phyloP scores from a whole-genome alignment of 2,888 invertebrate species.

The Andrena dorsata region DNA sequence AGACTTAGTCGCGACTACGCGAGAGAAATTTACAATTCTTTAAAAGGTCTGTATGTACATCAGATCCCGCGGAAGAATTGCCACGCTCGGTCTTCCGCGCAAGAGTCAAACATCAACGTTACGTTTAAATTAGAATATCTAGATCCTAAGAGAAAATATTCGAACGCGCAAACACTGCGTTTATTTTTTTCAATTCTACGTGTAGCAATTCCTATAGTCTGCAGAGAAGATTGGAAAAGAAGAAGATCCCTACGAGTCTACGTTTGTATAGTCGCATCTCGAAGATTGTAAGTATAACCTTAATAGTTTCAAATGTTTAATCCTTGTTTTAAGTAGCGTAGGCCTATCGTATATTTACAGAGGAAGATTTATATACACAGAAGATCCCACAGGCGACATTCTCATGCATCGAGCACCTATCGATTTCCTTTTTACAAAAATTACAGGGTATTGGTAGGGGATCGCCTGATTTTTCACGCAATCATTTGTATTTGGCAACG shows the following conservation, averaged over 20 bases:
- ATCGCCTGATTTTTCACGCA: constrained; percentile 6
- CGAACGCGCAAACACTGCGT: constrained; percentile 26
- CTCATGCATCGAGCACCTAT: neutral
- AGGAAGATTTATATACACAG: constrained; percentile 48
- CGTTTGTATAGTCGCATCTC: constrained; percentile 13
- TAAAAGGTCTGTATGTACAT: constrained; percentile 33
- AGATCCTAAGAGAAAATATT: constrained; percentile 41
- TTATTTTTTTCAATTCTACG: constrained; percentile 36
- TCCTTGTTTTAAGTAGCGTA: neutral
- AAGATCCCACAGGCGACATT: constrained; percentile 9
- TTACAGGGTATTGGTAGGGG: constrained; percentile 40
- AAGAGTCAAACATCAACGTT: constrained; percentile 22
- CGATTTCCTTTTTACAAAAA: constrained; percentile 54
- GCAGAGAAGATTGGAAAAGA: constrained; percentile 67
- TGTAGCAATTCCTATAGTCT: constrained; percentile 77
- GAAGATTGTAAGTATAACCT: constrained; percentile 20
- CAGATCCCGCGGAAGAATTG: constrained; percentile 4
- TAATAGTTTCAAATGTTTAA: constrained; percentile 18
- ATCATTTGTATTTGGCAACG: constrained; percentile 56
- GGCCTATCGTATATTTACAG: constrained; percentile 51
- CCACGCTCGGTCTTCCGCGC: neutral
- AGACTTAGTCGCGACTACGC: constrained; percentile 18
- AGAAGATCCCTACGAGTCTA: constrained; percentile 39
- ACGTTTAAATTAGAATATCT: constrained; percentile 36
- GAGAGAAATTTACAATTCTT: constrained; percentile 31